Evolutionary conservation across 2,888 invertebrate species (phyloP).

Genomic region (Noctua fimbriata): DNA sequence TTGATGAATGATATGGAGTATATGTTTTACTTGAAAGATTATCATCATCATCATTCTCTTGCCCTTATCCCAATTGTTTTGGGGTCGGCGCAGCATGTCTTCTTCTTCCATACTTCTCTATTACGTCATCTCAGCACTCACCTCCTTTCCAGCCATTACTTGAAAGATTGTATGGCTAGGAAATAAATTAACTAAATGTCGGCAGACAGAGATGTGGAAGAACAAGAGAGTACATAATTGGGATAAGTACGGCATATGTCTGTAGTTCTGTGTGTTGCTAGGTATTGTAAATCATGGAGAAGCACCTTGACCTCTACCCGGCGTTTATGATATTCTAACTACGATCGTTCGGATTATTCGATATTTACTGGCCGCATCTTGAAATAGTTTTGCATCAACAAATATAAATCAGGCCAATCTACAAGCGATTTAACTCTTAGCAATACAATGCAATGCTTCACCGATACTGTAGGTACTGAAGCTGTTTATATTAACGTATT

Average conservation of each 20-base stretch:
- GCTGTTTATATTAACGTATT: not conserved
- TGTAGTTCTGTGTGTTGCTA: not conserved
- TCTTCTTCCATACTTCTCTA: too few relatives aligned
- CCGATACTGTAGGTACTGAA: not conserved
- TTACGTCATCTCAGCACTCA: too few relatives aligned
- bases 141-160: not conserved
- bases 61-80: too few relatives aligned
- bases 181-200: not conserved
- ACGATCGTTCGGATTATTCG: conserved; percentile 42
- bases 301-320: conserved; percentile 25
- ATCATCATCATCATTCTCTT: too few relatives aligned
- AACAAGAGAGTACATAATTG: not conserved
- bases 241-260: not conserved
- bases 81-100: too few relatives aligned
- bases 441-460: conserved; percentile 4
- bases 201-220: not conserved
- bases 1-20: not conserved
- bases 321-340: conserved; percentile 39
- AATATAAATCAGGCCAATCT: conserved; percentile 50
- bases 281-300: not conserved
- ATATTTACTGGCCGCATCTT: conserved; percentile 38
- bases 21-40: too few relatives aligned
- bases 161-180: not conserved
- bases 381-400: conserved; percentile 53
- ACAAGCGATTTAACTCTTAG: conserved; percentile 24